Evolutionary conservation across 2,888 invertebrate genomes (phyloP).

Genomic region (Synergus umbraculus): DNA sequence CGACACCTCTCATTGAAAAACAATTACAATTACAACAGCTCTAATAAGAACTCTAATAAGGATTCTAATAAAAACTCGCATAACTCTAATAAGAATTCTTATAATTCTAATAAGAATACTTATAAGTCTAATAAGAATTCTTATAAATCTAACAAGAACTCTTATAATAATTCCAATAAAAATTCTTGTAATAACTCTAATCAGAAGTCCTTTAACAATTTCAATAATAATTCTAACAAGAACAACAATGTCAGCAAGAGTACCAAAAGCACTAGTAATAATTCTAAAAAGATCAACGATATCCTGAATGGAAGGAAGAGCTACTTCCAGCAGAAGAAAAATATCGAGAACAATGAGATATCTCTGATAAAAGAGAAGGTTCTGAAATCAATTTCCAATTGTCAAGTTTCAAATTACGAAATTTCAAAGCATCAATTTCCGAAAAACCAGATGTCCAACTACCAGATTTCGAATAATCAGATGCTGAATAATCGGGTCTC

Average conservation of each 20-base stretch:
- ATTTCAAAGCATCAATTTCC: neutral
- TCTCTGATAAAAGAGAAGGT: constrained; percentile 22
- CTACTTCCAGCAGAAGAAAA: neutral
- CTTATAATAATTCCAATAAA: constrained; percentile 17
- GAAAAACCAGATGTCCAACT: neutral
- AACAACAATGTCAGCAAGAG: neutral
- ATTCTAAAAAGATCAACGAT: constrained; percentile 43
- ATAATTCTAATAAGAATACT: constrained; percentile 44
- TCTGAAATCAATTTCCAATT: neutral
- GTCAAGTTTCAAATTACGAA: neutral
- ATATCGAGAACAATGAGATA: constrained; percentile 35
- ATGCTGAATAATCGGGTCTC: neutral
- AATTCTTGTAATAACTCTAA: neutral
- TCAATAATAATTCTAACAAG: neutral
- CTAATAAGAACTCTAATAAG: constrained; percentile 40
- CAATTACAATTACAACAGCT: constrained; percentile 48
- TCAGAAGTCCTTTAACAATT: neutral
- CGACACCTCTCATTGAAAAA: constrained; percentile 65
- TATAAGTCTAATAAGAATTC: constrained; percentile 44
- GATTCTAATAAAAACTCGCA: neutral
- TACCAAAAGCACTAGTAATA: neutral
- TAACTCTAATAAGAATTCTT: constrained; percentile 49
- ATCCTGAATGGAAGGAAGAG: constrained; percentile 43
- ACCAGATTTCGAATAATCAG: constrained; percentile 17
- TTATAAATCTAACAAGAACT: constrained; percentile 32